Evolutionary conservation across 23 tunicate species (phyloP), one percentile per base, ranked within the genome.

Genomic region (Aplidium turbinatum): DNA sequence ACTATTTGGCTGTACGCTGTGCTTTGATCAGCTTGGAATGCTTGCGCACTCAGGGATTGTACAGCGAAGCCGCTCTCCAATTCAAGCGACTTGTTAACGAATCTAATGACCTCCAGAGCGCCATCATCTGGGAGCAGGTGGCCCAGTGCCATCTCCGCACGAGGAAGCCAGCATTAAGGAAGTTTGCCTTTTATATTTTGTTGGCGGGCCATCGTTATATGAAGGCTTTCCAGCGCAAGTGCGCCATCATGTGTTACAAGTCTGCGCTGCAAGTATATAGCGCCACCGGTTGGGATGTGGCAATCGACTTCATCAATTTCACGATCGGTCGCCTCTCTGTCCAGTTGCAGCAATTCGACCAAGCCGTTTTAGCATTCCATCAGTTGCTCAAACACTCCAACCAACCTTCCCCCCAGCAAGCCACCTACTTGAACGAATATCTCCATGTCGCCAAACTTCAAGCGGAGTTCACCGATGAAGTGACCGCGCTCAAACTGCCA

Each of bases 161-260:
- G 4, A 72, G 84, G 35, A 63, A 58, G 23, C 97, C 97, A 19
- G 74, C 46, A 26, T 63, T 87, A 3, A 68, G 86, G 38, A 91
- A 91, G 34, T 91, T 78, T 79, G 86, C 91, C 13, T 91, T 91
- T 34, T 74, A 91, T 54, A 22, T 84, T 2, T 70, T 91, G 13
- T 58, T 91, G 31, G 97, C 97, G 2, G 97, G 97, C 16, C 97
- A 91, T 85, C 73, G 97, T 7, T 91, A 78, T 79, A 53, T 81
- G 38, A 78, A 78, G 58, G 78, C 82, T 47, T 38, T 51, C 31
- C 90, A 91, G 57, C 56, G 71, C 16, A 0, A 54, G 3, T 87
- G 89, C 61, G 90, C 97, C 9, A 25, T 84, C 39, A 47, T 63
- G 6, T 84, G 97, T 38, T 91, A 91, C 48, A 51, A 71, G 0